phyloP scores from a whole-genome alignment of 2,797 vertebrate genomes.

The Lutjanus argentimaculatus region DNA sequence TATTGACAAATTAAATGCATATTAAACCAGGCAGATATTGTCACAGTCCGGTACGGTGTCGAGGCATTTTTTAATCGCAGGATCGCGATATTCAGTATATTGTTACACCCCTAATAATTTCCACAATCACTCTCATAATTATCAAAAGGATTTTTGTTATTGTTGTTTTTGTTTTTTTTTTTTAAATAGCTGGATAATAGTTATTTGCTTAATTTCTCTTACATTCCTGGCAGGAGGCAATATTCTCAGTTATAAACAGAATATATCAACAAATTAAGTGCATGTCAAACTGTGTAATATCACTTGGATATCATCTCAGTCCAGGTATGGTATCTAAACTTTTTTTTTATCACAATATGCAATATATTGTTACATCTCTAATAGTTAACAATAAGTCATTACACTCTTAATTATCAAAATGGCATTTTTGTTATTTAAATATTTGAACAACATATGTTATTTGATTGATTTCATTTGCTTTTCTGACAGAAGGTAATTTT shows the following conservation, averaged over 20 bases:
- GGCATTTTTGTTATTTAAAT: not conserved
- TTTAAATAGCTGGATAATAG: not conserved
- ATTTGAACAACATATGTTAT: not conserved
- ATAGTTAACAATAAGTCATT: not conserved
- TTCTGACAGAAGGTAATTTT: not conserved
- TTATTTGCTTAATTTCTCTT: not conserved
- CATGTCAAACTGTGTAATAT: too few relatives aligned
- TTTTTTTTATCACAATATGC: too few relatives aligned
- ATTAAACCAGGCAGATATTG: too few relatives aligned
- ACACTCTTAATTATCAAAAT: not conserved
- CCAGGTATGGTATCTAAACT: too few relatives aligned
- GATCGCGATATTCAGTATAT: too few relatives aligned
- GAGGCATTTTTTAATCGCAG: too few relatives aligned
- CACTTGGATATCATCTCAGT: too few relatives aligned
- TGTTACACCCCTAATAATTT: not conserved
- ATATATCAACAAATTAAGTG: too few relatives aligned
- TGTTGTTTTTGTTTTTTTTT: not conserved
- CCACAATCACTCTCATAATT: not conserved
- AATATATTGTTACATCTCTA: too few relatives aligned
- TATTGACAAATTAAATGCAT: too few relatives aligned
- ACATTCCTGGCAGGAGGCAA: accelerated
- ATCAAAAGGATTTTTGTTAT: not conserved
- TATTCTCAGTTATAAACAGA: not conserved
- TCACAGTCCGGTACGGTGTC: too few relatives aligned
- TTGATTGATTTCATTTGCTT: not conserved